Evolutionary conservation across 2,797 vertebrate genomes (phyloP), one percentile per base, ranked within the genome.

Genomic region (Mionectes olivaceus): DNA sequence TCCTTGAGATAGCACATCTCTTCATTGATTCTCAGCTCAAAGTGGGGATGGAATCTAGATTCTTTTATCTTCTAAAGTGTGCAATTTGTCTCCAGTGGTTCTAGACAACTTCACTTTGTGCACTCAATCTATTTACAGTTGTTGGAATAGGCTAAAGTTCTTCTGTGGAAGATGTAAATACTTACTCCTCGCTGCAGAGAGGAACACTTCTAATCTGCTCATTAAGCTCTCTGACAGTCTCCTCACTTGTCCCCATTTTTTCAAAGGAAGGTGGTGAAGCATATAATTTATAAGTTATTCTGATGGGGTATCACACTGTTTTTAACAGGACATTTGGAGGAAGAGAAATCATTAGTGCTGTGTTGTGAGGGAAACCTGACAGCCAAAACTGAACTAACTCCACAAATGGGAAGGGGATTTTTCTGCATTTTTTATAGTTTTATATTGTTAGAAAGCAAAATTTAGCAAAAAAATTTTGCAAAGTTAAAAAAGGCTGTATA

Each of bases 21-120:
- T 28, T 81, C 64, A 74, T 7, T 91, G 63, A 69, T 81, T 68
- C 41, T 50, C 68, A 79, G 25, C 53, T 71, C 56, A 71, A 87
- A 92, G 64, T 22, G 59, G 32, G 35, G 55, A 9, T 43, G 57
- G 35, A 89, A 77, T 47, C 19, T 11, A 59, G 25, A 13, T 87
- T 39, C 41, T 83, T 96, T 87, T 71, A 57, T 87, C 68, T 71
- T 95, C 71, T 89, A 23, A 89, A 83, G 71, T 21, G 18, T 83
- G n/a, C 19, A 46, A 0, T 77, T 91, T 93, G 19, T 87, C 60
- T 80, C 69, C 64, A 80, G 41, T 56, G 53, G 23, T 92, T 89
- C 68, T 63, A 64, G 46, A 49, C 57, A 67, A 64, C 81, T 74
- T 70, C 2, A 4, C n/a, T 74, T 73, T 60, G 22, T 64, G 59